phyloP scores from a whole-genome alignment of 2,113 vertebrate genomes.

The Fregata magnificens region DNA sequence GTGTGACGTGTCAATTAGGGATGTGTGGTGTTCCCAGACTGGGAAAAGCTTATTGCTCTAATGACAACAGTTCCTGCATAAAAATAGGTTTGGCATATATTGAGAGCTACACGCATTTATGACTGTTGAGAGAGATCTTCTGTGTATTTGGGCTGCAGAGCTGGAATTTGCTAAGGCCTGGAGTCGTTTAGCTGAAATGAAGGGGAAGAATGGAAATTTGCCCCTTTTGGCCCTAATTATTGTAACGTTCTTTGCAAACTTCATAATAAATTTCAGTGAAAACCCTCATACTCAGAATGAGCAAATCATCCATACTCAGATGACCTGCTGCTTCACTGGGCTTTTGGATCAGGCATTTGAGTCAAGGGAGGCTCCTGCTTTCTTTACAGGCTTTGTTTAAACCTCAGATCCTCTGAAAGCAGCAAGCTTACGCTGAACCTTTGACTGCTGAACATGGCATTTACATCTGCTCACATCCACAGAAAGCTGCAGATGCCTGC shows the following conservation, averaged over 20 bases:
- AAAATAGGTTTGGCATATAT: background rate
- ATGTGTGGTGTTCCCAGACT: background rate
- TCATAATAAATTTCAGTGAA: background rate
- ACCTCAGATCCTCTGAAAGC: background rate
- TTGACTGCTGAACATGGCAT: background rate
- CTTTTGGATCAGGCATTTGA: background rate
- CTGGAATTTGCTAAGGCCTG: background rate
- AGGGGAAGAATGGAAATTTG: background rate
- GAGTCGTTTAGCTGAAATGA: background rate
- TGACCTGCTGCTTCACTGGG: background rate
- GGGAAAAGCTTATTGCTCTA: background rate
- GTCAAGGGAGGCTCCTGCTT: background rate
- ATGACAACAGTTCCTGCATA: background rate
- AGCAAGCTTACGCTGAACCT: background rate
- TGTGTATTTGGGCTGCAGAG: background rate
- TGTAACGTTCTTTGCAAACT: background rate
- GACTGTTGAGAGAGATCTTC: background rate
- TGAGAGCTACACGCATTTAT: background rate
- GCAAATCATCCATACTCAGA: background rate
- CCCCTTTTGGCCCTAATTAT: background rate
- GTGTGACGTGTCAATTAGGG: background rate
- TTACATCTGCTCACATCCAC: background rate
- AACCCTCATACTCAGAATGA: background rate
- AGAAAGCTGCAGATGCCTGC: slow-evolving; percentile 5
- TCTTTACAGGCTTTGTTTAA: background rate